Conservation (phyloP, 2,113 vertebrate species). For the Sceloporus undulatus region DNA sequence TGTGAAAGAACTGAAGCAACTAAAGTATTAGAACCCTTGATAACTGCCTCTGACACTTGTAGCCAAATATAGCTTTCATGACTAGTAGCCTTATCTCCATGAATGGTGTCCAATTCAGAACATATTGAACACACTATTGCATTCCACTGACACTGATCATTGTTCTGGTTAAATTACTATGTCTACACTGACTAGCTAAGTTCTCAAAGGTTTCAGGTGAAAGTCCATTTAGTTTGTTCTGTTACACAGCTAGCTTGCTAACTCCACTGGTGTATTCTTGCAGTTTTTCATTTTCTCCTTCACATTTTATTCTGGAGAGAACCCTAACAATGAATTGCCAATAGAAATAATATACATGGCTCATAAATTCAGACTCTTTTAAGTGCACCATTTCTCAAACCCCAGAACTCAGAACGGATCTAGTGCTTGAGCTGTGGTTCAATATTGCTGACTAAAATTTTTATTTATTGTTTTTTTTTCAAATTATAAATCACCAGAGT, state of each 20-base stretch:
- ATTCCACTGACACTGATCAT: neutral
- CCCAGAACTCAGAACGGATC: neutral
- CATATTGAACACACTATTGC: no score
- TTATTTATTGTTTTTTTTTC: conserved; percentile 5
- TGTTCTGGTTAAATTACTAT: neutral
- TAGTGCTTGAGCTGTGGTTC: conserved; percentile 16
- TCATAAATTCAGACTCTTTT: conserved; percentile 26
- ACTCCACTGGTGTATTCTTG: neutral
- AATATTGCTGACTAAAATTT: neutral
- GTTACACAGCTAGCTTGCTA: neutral
- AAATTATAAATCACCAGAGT: conserved; percentile 20
- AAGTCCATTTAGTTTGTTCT: neutral
- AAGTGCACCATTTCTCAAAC: conserved; percentile 18
- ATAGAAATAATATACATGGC: conserved; percentile 20
- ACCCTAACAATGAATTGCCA: conserved; percentile 7
- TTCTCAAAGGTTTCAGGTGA: neutral
- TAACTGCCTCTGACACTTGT: neutral
- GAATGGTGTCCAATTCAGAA: neutral
- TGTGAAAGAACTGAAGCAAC: neutral
- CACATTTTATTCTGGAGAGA: conserved; percentile 9
- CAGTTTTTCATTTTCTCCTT: neutral
- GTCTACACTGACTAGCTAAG: neutral
- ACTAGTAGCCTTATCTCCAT: neutral
- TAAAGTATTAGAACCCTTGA: no score
- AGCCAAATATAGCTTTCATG: neutral